Evolutionary conservation across 2,888 invertebrate genomes (phyloP).

Genomic region (Drosophila ezoana): DNA sequence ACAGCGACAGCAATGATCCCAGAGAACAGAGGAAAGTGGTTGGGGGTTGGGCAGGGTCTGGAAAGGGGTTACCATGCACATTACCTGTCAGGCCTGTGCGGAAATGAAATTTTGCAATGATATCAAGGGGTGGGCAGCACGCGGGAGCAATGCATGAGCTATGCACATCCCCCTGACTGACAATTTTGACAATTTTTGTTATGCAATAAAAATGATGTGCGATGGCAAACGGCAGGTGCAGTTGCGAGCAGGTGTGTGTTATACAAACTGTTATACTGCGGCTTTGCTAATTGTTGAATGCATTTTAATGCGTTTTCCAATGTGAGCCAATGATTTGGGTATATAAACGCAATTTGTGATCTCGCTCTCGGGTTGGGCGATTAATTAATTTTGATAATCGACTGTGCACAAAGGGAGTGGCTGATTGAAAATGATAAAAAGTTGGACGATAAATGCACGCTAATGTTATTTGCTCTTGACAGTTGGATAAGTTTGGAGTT

Average conservation of each 20-base stretch:
- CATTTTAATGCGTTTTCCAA: constrained; percentile 15
- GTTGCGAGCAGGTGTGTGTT: constrained; percentile 17
- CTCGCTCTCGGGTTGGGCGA: constrained; percentile 38
- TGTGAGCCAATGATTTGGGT: constrained; percentile 19
- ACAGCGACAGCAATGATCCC: constrained; percentile 48
- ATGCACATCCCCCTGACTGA: constrained; percentile 44
- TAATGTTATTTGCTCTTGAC: constrained; percentile 57
- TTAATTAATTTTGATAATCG: constrained; percentile 70
- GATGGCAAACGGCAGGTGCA: not conserved
- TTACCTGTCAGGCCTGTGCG: constrained; percentile 70
- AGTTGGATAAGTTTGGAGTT: constrained; percentile 13
- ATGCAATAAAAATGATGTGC: constrained; percentile 71
- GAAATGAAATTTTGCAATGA: constrained; percentile 77
- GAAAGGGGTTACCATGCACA: constrained; percentile 32
- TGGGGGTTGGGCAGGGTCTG: not conserved
- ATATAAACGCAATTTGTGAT: constrained; percentile 17
- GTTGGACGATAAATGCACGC: constrained; percentile 45
- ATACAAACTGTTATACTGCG: constrained; percentile 50
- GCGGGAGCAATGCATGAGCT: constrained; percentile 32
- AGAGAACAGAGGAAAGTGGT: not conserved
- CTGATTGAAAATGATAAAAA: constrained; percentile 59
- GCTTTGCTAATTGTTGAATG: constrained; percentile 50
- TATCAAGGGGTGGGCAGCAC: constrained; percentile 22
- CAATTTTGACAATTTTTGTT: constrained; percentile 75
- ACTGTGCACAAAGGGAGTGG: constrained; percentile 5